Evolutionary conservation across 2,113 vertebrate species (phyloP).

Genomic region (Artemisiospiza belli): DNA sequence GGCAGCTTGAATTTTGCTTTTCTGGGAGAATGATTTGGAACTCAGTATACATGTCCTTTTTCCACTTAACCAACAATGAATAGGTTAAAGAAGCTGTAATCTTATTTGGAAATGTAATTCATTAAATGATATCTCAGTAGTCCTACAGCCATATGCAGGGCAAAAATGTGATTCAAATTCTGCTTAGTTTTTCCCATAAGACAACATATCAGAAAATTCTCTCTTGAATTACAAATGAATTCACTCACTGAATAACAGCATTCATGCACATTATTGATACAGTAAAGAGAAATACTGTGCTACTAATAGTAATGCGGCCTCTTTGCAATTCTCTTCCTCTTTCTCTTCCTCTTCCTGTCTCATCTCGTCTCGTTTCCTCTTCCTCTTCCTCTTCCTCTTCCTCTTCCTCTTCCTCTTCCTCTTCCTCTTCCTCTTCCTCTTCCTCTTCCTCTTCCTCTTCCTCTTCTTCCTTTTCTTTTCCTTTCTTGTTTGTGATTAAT

Average conservation of each 20-base stretch:
- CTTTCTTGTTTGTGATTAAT: neutral
- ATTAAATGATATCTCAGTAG: neutral
- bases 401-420: too few relatives aligned
- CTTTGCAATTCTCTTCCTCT: neutral
- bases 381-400: too few relatives aligned
- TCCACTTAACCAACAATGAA: slow-evolving; percentile 18
- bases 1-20: slow-evolving; percentile 9
- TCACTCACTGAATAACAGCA: neutral
- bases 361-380: too few relatives aligned
- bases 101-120: slow-evolving; percentile 18
- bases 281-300: neutral
- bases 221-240: neutral
- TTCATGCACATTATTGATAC: neutral
- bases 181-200: neutral
- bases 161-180: neutral
- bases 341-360: too few relatives aligned
- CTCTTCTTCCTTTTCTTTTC: too few relatives aligned
- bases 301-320: neutral
- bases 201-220: neutral
- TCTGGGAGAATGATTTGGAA: slow-evolving; percentile 21
- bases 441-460: too few relatives aligned
- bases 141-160: neutral
- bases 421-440: too few relatives aligned
- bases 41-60: neutral
- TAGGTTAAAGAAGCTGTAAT: slow-evolving; percentile 5